Evolutionary conservation across 2,113 vertebrate species (phyloP), one percentile per base, ranked within the genome.

Genomic region (Fukomys damarensis): DNA sequence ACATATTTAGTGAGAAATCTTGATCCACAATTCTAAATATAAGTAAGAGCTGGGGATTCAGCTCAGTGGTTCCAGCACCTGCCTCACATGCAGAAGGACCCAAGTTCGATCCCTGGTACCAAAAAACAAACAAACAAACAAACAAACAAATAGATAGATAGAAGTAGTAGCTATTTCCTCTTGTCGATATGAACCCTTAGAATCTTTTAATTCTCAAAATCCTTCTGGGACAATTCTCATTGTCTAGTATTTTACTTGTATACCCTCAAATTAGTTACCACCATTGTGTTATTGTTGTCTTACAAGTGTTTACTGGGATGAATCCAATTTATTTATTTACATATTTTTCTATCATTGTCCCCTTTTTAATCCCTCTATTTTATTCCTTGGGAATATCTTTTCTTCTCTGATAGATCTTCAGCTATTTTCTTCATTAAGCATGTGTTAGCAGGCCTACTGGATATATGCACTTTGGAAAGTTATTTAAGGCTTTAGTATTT

Each of bases 171-270:
- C 4, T 46, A 46, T 41, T 35, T 80, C 13, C 12, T 72, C 41
- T 41, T 28, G 28, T 43, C 63, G 35, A 1, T 24, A 41, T 26
- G 17, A 28, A 63, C 5, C 3, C 30, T 89, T 38, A 49, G 58
- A n/a, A 7, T 68, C 28, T 17, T 80, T 72, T 26, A 65, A 65
- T 56, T 80, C 22, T n/a, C 54, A n/a, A 14, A 24, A 24, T 17
- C 46, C 24, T 6, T 11, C 49, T 70, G 1, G 0, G 8, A 7
- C 81, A 28, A 59, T 24, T 7, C 35, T 28, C 7, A n/a, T 0
- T 52, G 4, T 14, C 17, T n/a, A 12, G 1, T 49, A 46, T 58
- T 66, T 74, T 52, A 43, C 41, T 43, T 74, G 24, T 28, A 43
- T 1, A 1, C 5, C 28, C 61, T 74, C 13, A 17, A 20, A 12